Conservation (phyloP, 1,140 invertebrate genomes). For the Heterodera carotae region DNA sequence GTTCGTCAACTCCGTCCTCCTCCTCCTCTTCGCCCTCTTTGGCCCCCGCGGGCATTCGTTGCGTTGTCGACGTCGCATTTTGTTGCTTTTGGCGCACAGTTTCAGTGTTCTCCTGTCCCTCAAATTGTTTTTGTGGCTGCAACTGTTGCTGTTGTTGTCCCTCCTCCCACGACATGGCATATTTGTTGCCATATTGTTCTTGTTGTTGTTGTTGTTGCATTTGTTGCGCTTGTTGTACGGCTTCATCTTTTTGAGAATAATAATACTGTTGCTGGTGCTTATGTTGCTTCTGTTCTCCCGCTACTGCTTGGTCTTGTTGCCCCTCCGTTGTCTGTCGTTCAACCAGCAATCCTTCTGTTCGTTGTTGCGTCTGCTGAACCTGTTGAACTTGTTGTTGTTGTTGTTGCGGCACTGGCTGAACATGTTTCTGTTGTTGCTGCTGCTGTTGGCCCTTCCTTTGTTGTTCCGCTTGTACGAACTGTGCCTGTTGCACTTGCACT, state of each 20-base stretch:
- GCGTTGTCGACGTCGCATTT: not conserved
- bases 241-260: too few relatives aligned
- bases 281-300: too few relatives aligned
- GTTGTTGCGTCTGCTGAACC: too few relatives aligned
- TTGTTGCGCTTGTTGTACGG: too few relatives aligned
- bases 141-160: slow-evolving; percentile 9
- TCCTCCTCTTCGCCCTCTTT: not conserved
- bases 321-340: not conserved
- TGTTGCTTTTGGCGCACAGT: not conserved
- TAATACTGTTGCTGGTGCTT: too few relatives aligned
- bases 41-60: not conserved
- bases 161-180: not conserved
- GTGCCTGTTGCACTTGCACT: not conserved
- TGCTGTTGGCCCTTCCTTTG: slow-evolving; percentile 14
- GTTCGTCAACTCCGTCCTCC: slow-evolving; percentile 9
- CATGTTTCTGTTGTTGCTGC: slow-evolving; percentile 11
- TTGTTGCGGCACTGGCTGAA: not conserved
- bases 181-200: not conserved
- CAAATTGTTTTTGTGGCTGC: slow-evolving; percentile 24
- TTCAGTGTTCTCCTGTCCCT: not conserved
- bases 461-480: not conserved
- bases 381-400: slow-evolving; percentile 17
- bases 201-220: not conserved
- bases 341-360: not conserved
- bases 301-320: not conserved